phyloP scores from a whole-genome alignment of 1,140 invertebrate species.

The Patella vulgata region DNA sequence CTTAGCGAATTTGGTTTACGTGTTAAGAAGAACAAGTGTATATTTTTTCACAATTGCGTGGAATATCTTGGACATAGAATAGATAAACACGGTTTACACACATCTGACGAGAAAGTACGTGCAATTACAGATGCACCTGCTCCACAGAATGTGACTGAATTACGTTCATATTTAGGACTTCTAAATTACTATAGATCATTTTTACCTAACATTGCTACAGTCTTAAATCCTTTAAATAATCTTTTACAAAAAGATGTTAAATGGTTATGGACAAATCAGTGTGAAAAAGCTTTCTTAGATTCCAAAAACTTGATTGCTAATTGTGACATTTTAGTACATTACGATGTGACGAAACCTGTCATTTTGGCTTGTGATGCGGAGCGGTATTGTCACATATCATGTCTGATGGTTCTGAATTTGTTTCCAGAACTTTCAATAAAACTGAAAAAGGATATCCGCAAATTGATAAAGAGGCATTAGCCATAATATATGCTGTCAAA shows the following conservation, averaged over 20 bases:
- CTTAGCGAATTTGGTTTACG: not conserved
- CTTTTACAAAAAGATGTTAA: slow-evolving; percentile 15
- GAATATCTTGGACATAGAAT: slow-evolving; percentile 30
- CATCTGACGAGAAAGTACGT: slow-evolving; percentile 30
- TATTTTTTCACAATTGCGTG: slow-evolving; percentile 23
- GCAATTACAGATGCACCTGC: slow-evolving; percentile 24
- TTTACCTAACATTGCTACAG: slow-evolving; percentile 27
- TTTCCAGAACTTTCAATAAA: slow-evolving; percentile 61
- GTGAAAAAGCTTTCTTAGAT: slow-evolving; percentile 18
- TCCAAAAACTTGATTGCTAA: slow-evolving; percentile 36
- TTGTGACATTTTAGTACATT: slow-evolving; percentile 54
- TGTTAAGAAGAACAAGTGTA: slow-evolving; percentile 19
- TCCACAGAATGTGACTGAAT: slow-evolving; percentile 20
- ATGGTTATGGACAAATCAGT: slow-evolving; percentile 23
- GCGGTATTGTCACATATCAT: slow-evolving; percentile 66
- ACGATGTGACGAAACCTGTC: slow-evolving; percentile 58
- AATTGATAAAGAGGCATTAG: slow-evolving; percentile 71
- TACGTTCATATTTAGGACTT: slow-evolving; percentile 30
- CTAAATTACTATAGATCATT: slow-evolving; percentile 34
- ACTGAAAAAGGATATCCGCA: slow-evolving; percentile 69
- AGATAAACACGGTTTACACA: slow-evolving; percentile 20
- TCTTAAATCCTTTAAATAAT: slow-evolving; percentile 19
- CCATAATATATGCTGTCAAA: slow-evolving; percentile 69
- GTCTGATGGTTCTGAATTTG: slow-evolving; percentile 62
- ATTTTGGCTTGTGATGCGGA: slow-evolving; percentile 69